Percentiles rank a stretch among this genome's conserved stretches.
These are phyloP conservation scores for Heterocephalus glaber DNA, from an alignment of 2,113 vertebrate genomes.

Conservation along the genomic window DNA sequence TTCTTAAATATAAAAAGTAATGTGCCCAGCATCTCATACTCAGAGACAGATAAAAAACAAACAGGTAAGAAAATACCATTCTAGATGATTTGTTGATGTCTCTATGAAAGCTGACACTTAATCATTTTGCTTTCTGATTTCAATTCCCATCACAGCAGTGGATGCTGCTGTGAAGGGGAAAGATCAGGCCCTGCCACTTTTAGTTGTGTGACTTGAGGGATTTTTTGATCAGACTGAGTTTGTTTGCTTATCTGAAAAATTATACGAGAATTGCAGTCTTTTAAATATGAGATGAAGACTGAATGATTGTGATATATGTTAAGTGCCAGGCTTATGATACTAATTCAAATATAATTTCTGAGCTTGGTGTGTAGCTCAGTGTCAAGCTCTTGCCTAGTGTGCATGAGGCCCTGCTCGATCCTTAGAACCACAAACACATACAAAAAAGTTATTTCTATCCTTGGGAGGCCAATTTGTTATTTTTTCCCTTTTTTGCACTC, in stretches of 20 bases:
- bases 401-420: background rate
- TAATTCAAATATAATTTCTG: slow-evolving; percentile 15
- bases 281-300: background rate
- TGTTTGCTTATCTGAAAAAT: slow-evolving; percentile 18
- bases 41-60: background rate
- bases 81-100: background rate
- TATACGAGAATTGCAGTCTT: background rate
- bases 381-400: background rate
- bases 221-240: slow-evolving; percentile 12
- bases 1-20: background rate
- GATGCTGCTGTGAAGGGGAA: background rate
- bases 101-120: background rate
- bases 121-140: background rate
- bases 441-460: background rate
- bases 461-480: background rate
- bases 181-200: background rate
- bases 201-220: background rate
- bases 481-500: background rate
- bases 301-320: background rate
- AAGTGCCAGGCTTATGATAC: background rate
- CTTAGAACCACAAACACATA: background rate
- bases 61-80: background rate
- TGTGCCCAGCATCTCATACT: background rate
- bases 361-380: background rate
- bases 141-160: background rate